Evolutionary conservation across 2,888 invertebrate species (phyloP).

Genomic region (Taenaris catops): DNA sequence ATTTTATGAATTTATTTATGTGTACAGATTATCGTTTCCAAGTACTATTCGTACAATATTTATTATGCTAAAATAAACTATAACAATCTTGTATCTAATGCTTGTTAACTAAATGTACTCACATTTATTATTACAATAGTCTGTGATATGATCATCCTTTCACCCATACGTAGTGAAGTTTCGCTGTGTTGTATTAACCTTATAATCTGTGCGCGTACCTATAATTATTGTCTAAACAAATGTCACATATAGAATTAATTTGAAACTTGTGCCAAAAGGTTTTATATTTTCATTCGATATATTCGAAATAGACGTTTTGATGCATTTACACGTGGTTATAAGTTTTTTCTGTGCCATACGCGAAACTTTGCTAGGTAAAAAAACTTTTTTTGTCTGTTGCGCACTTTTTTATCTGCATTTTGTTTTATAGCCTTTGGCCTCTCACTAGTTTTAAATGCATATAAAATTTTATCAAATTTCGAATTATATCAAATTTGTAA

Average conservation of each 20-base stretch:
- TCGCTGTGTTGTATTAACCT: constrained; percentile 18
- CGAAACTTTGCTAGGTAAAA: constrained; percentile 17
- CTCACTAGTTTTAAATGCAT: constrained; percentile 40
- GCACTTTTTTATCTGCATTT: constrained; percentile 51
- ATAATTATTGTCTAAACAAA: not conserved
- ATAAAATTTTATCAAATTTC: constrained; percentile 11
- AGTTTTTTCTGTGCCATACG: constrained; percentile 6
- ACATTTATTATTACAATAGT: constrained; percentile 38
- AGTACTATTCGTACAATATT: too few relatives aligned
- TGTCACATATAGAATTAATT: not conserved
- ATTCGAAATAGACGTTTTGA: too few relatives aligned
- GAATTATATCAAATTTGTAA: constrained; percentile 8
- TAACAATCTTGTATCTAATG: not conserved
- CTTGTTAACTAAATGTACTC: constrained; percentile 21
- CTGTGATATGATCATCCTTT: constrained; percentile 52
- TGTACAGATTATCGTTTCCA: too few relatives aligned
- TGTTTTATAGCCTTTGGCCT: constrained; percentile 38
- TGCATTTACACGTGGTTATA: too few relatives aligned
- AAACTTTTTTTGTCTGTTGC: constrained; percentile 31
- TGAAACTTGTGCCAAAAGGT: constrained; percentile 22
- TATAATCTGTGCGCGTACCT: not conserved
- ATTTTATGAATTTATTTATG: too few relatives aligned
- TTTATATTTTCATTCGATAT: not conserved
- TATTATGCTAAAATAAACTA: too few relatives aligned
- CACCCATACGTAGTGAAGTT: constrained; percentile 36